Base-by-base conservation (phyloP, 2,113 vertebrate species). In the Tachuris rubrigastra region DNA sequence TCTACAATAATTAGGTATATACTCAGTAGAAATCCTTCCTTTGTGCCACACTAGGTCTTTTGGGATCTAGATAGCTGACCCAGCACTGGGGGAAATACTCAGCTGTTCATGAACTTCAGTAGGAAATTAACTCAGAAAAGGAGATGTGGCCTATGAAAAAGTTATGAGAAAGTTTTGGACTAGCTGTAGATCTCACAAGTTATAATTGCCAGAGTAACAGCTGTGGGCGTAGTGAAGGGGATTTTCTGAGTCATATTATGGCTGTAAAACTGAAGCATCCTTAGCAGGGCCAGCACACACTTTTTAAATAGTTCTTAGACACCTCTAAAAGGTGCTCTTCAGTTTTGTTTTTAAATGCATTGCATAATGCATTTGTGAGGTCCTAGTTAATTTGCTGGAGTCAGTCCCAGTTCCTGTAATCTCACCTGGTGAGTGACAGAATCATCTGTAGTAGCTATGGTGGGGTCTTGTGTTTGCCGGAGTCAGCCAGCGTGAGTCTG, bases 201-300 rank as follows among this genome's bases (percentile, higher is more conserved):
- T 79, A 2, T 22, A 62, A 52, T 4, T 56, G 23, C 33, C 30
- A 53, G 44, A 62, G 8, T 27, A 15, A 15, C 8, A 62, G 19
- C 30, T 2, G 0, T 77, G 39, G 88, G 63, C 58, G 31, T 12
- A 33, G 42, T 42, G 15, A 63, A 53, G n/a, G 5, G 2, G 13
- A 31, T 67, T 71, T 92, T 77, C 41, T 59, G 42, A 77, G 30
- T 76, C 27, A 23, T 0, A 0, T n/a, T 47, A 3, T 23, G 7
- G 39, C 47, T 58, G 1, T 31, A 35, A 78, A 76, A 62, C 4
- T 6, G 22, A 8, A 87, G 17, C 33, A 53, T 21, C 13, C 27
- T 42, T 66, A 73, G 67, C 66, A 76, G 25, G 35, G 44, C 10
- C 33, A 63, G 47, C 0, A 0, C 24, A 12, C 1, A 1, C 39